Conservation (phyloP, 2,888 invertebrate genomes). For the Orthosia gothica region DNA sequence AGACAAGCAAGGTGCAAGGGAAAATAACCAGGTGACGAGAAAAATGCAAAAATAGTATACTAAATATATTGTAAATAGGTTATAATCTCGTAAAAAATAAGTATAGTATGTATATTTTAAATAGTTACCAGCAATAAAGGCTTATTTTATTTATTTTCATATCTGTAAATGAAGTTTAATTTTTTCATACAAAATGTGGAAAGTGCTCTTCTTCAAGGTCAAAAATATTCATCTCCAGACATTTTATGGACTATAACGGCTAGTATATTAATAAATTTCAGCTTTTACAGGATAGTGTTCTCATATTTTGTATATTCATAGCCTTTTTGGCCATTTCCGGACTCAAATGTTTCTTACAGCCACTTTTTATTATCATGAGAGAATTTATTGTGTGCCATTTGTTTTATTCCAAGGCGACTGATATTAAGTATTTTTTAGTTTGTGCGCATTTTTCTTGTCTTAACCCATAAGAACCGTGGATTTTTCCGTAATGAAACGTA, state of each 20-base stretch:
- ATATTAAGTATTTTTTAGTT: background rate
- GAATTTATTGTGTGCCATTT: constrained; percentile 22
- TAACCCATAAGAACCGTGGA: no score
- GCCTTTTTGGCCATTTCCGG: constrained; percentile 24
- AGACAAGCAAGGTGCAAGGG: no score
- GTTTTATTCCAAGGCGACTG: constrained; percentile 4
- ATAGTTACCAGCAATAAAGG: no score
- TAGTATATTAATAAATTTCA: background rate
- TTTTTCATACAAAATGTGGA: background rate
- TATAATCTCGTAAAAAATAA: no score
- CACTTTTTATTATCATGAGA: constrained; percentile 5
- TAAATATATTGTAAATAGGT: no score
- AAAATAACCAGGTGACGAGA: no score
- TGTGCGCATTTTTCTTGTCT: no score
- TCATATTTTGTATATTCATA: constrained; percentile 38
- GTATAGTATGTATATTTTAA: no score
- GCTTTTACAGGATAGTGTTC: background rate
- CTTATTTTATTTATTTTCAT: no score
- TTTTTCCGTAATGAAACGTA: no score
- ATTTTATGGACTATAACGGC: background rate
- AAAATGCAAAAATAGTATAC: no score
- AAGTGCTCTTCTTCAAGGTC: background rate
- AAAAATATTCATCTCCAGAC: background rate
- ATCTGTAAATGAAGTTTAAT: no score
- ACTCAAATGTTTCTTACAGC: constrained; percentile 17